Evolutionary conservation across 2,888 invertebrate genomes (phyloP).

Genomic region (Nesidiocoris tenuis): DNA sequence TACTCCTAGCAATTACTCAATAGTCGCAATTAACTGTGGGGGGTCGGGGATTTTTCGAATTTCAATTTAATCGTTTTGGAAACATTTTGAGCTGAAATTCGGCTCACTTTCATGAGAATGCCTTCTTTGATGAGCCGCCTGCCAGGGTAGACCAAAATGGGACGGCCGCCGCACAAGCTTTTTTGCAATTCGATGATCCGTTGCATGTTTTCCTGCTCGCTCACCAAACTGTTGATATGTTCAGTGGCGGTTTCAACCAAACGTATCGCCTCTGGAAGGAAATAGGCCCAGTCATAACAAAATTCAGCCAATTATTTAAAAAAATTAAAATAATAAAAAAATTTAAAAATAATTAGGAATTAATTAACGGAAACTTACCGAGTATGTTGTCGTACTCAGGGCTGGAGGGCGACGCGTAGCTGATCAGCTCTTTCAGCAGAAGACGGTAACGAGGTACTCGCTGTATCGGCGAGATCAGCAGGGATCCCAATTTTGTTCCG

Average conservation of each 20-base stretch:
- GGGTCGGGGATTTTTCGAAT: too few species aligned
- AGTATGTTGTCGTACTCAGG: conserved; percentile 60
- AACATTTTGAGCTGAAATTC: too few species aligned
- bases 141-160: conserved; percentile 67
- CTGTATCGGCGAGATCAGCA: conserved; percentile 76
- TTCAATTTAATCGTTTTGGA: too few species aligned
- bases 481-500: conserved; percentile 66
- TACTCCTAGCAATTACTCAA: too few species aligned
- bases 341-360: too few species aligned
- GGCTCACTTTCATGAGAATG: conserved; percentile 58
- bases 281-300: neutral
- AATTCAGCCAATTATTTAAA: neutral
- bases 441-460: conserved; percentile 74
- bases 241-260: conserved; percentile 68
- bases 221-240: conserved; percentile 71
- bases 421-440: conserved; percentile 67
- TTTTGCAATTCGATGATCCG: conserved; percentile 68
- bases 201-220: conserved; percentile 71
- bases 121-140: conserved; percentile 71
- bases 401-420: conserved; percentile 62
- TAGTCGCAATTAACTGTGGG: too few species aligned
- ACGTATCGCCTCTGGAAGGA: conserved; percentile 62
- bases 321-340: neutral
- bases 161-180: conserved; percentile 62
- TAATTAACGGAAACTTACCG: conserved; percentile 54